Evolutionary conservation across 2,888 invertebrate genomes (phyloP).

Genomic region (Thereva unica): DNA sequence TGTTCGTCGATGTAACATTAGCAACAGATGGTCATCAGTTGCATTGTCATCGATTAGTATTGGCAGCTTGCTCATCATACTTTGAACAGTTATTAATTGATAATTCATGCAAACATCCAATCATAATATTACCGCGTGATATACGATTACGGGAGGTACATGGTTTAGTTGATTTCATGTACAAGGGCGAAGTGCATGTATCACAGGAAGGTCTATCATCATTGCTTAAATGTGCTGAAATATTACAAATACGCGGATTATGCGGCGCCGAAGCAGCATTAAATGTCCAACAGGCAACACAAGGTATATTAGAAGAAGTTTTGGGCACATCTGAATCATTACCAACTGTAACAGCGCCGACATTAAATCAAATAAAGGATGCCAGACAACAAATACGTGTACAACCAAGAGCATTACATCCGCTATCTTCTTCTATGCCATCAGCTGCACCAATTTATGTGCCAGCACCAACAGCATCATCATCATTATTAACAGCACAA

Average conservation of each 20-base stretch:
- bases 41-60: conserved; percentile 84
- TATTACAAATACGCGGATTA: conserved; percentile 76
- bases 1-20: conserved; percentile 84
- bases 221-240: conserved; percentile 81
- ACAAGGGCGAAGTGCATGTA: conserved; percentile 86
- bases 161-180: conserved; percentile 87
- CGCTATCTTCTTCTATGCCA: too few species aligned
- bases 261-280: conserved; percentile 57
- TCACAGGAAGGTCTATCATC: conserved; percentile 82
- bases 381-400: too few species aligned
- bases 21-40: conserved; percentile 82
- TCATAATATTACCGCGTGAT: conserved; percentile 78
- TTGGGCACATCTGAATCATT: background rate
- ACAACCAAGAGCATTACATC: too few species aligned
- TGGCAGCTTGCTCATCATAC: conserved; percentile 84
- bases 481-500: conserved; percentile 56
- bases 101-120: conserved; percentile 85
- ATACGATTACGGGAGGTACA: conserved; percentile 85
- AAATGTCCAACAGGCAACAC: conserved; percentile 53
- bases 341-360: too few species aligned
- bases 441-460: background rate
- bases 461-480: conserved; percentile 44
- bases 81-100: conserved; percentile 78
- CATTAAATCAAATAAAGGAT: too few species aligned
- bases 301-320: conserved; percentile 37